These are phyloP conservation scores for Microcaecilia unicolor DNA, from an alignment of 2,797 vertebrate species.

Conservation along the genomic window DNA sequence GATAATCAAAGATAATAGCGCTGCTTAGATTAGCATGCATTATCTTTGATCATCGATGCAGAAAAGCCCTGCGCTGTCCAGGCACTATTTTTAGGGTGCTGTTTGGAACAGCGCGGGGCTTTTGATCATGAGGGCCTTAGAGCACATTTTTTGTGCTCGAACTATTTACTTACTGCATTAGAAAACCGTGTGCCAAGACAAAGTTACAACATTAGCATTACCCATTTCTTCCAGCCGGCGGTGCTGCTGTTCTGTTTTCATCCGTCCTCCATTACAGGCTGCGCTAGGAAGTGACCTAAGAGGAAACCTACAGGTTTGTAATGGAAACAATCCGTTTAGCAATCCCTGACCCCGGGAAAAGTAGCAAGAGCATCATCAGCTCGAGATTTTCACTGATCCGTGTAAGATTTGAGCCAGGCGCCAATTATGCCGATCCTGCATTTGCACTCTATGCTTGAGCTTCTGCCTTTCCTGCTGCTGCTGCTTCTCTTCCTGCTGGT, in stretches of 20 bases:
- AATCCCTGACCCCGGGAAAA: background rate
- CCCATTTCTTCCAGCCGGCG: conserved; percentile 11
- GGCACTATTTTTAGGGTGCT: too few species aligned
- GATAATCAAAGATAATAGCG: too few species aligned
- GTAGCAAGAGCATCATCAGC: background rate
- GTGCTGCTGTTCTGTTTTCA: background rate
- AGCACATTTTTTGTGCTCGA: too few species aligned
- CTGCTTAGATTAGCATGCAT: too few species aligned
- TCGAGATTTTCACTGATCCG: background rate
- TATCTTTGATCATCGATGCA: too few species aligned
- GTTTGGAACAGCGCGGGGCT: too few species aligned
- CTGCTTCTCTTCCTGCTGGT: conserved; percentile 1
- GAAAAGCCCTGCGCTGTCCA: too few species aligned
- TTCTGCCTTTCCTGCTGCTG: conserved; percentile 8
- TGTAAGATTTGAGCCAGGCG: background rate
- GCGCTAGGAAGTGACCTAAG: conserved; percentile 45
- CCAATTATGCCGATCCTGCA: conserved; percentile 11
- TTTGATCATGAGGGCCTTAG: too few species aligned
- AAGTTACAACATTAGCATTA: too few species aligned
- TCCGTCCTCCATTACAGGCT: conserved; percentile 5
- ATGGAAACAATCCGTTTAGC: background rate
- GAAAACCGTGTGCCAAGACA: too few species aligned
- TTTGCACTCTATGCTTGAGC: conserved; percentile 12
- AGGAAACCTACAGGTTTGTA: conserved; percentile 26
- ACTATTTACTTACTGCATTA: too few species aligned